Evolutionary conservation across 1,140 invertebrate species (phyloP).

Genomic region (Steinernema feltiae): DNA sequence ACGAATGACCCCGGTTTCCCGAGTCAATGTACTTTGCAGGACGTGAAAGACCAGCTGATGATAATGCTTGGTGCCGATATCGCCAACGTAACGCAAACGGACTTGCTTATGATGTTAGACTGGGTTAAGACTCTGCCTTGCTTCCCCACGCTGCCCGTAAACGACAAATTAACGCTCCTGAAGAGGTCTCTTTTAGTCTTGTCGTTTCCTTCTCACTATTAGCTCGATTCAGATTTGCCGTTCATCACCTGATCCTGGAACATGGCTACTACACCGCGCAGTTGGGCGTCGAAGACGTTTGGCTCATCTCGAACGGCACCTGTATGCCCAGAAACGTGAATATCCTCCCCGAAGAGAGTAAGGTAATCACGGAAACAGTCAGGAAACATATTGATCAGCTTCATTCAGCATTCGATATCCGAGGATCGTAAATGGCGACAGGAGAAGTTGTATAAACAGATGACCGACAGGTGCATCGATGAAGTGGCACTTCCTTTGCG

Average conservation of each 20-base stretch:
- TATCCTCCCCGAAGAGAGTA: conserved; percentile 30
- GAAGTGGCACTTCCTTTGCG: conserved; percentile 51
- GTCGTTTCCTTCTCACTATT: background rate
- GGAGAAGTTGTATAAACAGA: conserved; percentile 56
- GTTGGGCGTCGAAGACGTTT: conserved; percentile 28
- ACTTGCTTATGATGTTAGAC: conserved; percentile 38
- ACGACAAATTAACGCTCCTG: conserved; percentile 23
- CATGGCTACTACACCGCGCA: conserved; percentile 33
- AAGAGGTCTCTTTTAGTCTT: conserved; percentile 14
- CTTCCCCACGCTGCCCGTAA: conserved; percentile 20
- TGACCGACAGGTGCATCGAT: conserved; percentile 56
- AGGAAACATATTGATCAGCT: background rate
- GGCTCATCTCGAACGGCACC: conserved; percentile 38
- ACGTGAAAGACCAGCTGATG: conserved; percentile 28
- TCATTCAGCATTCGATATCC: conserved; percentile 29
- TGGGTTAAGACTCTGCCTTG: conserved; percentile 31
- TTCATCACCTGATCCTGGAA: conserved; percentile 30
- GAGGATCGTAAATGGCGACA: conserved; percentile 53
- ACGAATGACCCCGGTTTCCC: background rate
- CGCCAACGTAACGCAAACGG: conserved; percentile 31
- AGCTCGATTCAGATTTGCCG: conserved; percentile 30
- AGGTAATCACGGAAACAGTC: background rate
- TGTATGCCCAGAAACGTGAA: conserved; percentile 41
- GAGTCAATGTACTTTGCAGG: background rate
- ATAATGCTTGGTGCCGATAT: conserved; percentile 34